Evolutionary conservation across 2,888 invertebrate species (phyloP).

Genomic region (Drosophila tripunctata): DNA sequence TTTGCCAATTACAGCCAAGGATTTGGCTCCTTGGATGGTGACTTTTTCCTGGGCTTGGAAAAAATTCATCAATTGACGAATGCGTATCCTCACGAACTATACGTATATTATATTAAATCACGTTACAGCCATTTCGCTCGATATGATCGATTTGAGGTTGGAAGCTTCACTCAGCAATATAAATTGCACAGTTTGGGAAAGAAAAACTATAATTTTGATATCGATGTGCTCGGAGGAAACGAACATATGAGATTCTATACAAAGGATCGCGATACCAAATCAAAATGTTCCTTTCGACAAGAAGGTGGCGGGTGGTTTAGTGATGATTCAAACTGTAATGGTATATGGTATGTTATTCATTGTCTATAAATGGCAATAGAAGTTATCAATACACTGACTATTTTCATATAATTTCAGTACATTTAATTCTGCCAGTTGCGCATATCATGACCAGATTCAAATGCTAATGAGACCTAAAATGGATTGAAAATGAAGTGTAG

Average conservation of each 20-base stretch:
- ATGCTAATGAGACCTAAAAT: too few species aligned
- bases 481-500: too few species aligned
- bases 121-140: too few species aligned
- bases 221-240: background rate
- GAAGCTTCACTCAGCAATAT: background rate
- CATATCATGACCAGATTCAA: too few species aligned
- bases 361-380: too few species aligned
- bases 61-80: slow-evolving; percentile 11
- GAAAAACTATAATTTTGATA: background rate
- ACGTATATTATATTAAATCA: background rate
- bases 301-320: too few species aligned
- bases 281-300: background rate
- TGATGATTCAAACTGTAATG: too few species aligned
- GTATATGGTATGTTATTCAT: background rate
- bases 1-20: slow-evolving; percentile 2
- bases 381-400: too few species aligned
- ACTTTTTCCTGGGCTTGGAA: slow-evolving; percentile 18
- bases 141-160: background rate
- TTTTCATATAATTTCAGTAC: too few species aligned
- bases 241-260: background rate
- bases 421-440: too few species aligned
- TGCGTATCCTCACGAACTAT: background rate
- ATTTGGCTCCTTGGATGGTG: background rate
- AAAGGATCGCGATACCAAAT: background rate
- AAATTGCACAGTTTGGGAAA: background rate